phyloP scores from a whole-genome alignment of 2,888 invertebrate species.

The Diadromus collaris region DNA sequence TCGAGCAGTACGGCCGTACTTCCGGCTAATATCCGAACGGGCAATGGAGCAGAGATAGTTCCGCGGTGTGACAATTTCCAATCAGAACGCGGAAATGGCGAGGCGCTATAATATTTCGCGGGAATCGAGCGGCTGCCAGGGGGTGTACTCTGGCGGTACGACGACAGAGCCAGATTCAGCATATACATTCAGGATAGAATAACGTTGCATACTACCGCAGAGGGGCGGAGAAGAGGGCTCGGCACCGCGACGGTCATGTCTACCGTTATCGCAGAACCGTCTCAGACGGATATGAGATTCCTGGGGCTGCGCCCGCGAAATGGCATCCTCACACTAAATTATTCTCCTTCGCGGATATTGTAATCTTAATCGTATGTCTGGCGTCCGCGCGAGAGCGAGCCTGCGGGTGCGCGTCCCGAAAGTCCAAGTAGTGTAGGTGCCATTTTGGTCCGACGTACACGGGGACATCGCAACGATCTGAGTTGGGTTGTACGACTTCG shows the following conservation, averaged over 20 bases:
- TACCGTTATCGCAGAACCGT: constrained; percentile 71
- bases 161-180: background rate
- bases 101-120: constrained; percentile 75
- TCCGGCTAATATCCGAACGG: constrained; percentile 76
- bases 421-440: constrained; percentile 18
- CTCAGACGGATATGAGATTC: constrained; percentile 78
- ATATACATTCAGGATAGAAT: constrained; percentile 34
- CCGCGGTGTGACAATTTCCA: constrained; percentile 77
- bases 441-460: constrained; percentile 3
- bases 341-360: constrained; percentile 70
- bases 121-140: constrained; percentile 46
- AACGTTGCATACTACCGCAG: constrained; percentile 52
- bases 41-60: constrained; percentile 76
- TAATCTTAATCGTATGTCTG: constrained; percentile 69
- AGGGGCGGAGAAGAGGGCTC: constrained; percentile 37
- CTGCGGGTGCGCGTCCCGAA: background rate
- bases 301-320: constrained; percentile 69
- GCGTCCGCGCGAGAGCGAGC: constrained; percentile 19
- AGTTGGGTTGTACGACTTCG: background rate
- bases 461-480: background rate
- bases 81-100: constrained; percentile 76
- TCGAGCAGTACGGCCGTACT: constrained; percentile 63
- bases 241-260: constrained; percentile 43
- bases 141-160: constrained; percentile 7
- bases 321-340: constrained; percentile 72